Conservation (phyloP, 2,888 invertebrate genomes). For the Drosophila melanosoma region DNA sequence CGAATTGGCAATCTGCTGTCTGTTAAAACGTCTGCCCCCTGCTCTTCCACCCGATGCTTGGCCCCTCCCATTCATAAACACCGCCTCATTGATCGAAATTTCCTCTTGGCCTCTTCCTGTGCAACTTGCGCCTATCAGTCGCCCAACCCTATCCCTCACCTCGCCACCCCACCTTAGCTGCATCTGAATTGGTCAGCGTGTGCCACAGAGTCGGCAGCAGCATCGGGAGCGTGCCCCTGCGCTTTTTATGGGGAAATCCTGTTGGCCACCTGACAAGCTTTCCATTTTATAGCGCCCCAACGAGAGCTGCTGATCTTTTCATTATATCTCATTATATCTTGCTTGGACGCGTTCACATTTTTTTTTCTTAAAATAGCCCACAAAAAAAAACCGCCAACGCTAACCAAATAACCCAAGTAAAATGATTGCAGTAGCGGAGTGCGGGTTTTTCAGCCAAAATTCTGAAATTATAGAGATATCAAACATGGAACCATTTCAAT, state of each 20-base stretch:
- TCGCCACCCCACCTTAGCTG: conserved; percentile 11
- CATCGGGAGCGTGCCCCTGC: conserved; percentile 45
- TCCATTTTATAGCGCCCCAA: conserved; percentile 69
- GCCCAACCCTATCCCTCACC: neutral
- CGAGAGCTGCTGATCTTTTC: conserved; percentile 47
- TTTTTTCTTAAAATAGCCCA: conserved; percentile 44
- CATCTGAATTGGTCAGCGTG: conserved; percentile 40
- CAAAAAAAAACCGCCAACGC: conserved; percentile 42
- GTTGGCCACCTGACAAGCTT: conserved; percentile 62
- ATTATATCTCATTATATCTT: conserved; percentile 31
- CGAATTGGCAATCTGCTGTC: conserved; percentile 63
- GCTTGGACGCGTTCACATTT: conserved; percentile 29
- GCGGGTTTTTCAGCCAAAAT: conserved; percentile 21
- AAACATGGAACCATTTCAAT: neutral
- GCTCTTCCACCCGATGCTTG: neutral
- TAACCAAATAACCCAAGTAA: conserved; percentile 17
- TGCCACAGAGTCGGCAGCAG: conserved; percentile 31
- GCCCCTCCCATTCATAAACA: conserved; percentile 38
- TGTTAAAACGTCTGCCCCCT: conserved; percentile 37
- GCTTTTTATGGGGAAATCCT: conserved; percentile 82
- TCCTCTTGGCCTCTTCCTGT: conserved; percentile 66
- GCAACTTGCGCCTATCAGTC: neutral
- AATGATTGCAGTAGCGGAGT: conserved; percentile 37
- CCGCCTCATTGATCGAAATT: conserved; percentile 68
- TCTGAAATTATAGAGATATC: neutral